phyloP scores from a whole-genome alignment of 2,888 invertebrate species.

The Carpatolechia fugitivella region DNA sequence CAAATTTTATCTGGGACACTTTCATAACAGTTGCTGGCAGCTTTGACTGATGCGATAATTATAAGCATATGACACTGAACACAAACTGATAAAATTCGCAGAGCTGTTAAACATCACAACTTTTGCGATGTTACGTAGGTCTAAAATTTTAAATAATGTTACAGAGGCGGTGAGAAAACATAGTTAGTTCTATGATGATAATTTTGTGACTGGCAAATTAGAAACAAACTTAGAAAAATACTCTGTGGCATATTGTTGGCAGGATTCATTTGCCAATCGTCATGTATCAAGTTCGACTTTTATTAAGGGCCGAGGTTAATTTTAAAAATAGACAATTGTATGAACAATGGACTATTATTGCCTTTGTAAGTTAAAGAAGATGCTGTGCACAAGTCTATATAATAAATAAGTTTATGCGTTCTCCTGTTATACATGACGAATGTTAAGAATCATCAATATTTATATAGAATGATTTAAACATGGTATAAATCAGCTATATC shows the following conservation, averaged over 20 bases:
- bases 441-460: no score
- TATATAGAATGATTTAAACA: no score
- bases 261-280: slow-evolving; percentile 8
- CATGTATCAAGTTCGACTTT: slow-evolving; percentile 12
- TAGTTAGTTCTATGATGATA: neutral
- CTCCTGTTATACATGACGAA: no score
- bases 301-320: slow-evolving; percentile 1
- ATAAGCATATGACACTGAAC: slow-evolving; percentile 24
- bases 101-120: neutral
- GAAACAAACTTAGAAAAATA: neutral
- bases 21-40: slow-evolving; percentile 50
- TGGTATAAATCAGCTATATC: no score
- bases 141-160: neutral
- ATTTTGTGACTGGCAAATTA: neutral
- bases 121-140: neutral
- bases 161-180: neutral
- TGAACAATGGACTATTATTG: slow-evolving; percentile 5
- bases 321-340: neutral
- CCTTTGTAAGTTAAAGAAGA: neutral
- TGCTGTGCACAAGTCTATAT: neutral
- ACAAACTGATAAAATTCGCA: neutral
- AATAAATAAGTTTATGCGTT: no score
- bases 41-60: slow-evolving; percentile 41
- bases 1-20: slow-evolving; percentile 53
- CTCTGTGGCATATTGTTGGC: slow-evolving; percentile 5